phyloP scores from a whole-genome alignment of 1,140 invertebrate species.

The Drosophila orosa region DNA sequence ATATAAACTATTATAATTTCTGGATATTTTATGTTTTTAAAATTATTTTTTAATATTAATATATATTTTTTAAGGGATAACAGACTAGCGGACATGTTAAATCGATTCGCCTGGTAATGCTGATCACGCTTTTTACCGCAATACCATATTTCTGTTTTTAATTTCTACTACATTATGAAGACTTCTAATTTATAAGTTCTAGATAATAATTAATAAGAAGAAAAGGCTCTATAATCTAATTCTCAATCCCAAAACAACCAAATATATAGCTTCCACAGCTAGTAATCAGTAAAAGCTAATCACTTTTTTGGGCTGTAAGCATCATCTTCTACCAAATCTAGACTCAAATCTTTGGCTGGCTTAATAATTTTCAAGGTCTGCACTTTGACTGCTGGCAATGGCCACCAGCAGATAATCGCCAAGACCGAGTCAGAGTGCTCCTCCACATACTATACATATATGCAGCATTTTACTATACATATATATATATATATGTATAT shows the following conservation, averaged over 20 bases:
- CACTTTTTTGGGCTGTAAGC: conserved; percentile 7
- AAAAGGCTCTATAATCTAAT: neutral
- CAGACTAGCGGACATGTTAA: too few relatives aligned
- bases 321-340: conserved; percentile 28
- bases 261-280: neutral
- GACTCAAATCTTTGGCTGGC: conserved; percentile 8
- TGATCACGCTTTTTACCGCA: too few relatives aligned
- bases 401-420: conserved; percentile 57
- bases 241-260: too few relatives aligned
- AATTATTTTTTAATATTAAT: too few relatives aligned
- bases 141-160: neutral
- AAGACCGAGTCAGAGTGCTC: conserved; percentile 26
- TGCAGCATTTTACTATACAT: conserved; percentile 8
- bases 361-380: conserved; percentile 52
- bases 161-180: too few relatives aligned
- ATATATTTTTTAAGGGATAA: too few relatives aligned
- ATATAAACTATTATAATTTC: too few relatives aligned
- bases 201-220: neutral
- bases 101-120: too few relatives aligned
- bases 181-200: too few relatives aligned
- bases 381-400: conserved; percentile 54
- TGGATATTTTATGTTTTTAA: too few relatives aligned
- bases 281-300: neutral
- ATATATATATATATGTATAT: neutral
- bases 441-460: conserved; percentile 6